phyloP scores from a whole-genome alignment of 2,888 invertebrate species.

The Callyntrura sp. region DNA sequence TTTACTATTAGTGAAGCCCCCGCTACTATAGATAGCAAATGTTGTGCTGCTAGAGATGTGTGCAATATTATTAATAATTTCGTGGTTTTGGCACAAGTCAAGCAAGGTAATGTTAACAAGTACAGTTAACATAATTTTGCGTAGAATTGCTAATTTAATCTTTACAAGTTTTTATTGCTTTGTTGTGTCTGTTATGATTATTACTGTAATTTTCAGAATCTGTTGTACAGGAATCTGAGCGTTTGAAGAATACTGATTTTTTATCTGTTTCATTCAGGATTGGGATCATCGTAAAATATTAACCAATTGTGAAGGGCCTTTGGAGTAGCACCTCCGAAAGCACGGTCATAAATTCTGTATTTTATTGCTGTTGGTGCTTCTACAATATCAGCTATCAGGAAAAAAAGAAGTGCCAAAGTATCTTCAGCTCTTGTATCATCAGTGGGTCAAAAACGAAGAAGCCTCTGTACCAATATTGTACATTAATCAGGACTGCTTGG shows the following conservation, averaged over 20 bases:
- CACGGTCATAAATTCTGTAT: neutral
- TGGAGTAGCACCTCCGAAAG: neutral
- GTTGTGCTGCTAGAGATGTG: neutral
- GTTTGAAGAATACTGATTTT: too few species aligned
- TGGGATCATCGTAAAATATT: neutral
- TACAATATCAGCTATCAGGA: neutral
- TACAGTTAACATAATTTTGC: neutral
- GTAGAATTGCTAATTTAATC: neutral
- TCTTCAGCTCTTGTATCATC: too few species aligned
- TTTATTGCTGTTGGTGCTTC: neutral
- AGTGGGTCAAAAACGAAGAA: too few species aligned
- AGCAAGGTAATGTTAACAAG: conserved; percentile 26
- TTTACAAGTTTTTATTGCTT: conserved; percentile 31
- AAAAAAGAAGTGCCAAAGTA: too few species aligned
- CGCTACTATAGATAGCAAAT: neutral
- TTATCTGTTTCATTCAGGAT: too few species aligned
- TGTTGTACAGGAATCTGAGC: too few species aligned
- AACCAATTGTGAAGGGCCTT: neutral
- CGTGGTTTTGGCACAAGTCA: conserved; percentile 27
- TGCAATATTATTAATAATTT: neutral
- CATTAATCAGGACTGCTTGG: too few species aligned
- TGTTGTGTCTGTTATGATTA: neutral
- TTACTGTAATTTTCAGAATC: neutral
- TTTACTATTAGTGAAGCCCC: neutral
- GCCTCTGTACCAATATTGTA: too few species aligned